Evolutionary conservation across 2,888 invertebrate genomes (phyloP), one percentile per base, ranked within the genome.

Genomic region (Erebia palarica): DNA sequence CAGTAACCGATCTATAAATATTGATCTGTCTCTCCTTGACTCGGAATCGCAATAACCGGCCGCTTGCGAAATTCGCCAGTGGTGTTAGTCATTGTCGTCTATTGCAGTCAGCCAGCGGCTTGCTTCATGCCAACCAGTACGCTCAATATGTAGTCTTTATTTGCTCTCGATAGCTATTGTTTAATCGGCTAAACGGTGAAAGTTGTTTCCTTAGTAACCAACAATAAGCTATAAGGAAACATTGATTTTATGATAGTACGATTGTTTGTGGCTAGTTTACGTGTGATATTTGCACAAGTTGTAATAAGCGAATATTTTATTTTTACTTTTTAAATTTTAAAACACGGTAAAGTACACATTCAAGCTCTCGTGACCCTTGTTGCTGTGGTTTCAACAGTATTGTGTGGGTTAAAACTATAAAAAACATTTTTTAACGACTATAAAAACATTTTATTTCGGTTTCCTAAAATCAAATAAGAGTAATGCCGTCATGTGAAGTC

Each of bases 71-170:
- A 92, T 82, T 83, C 82, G 86, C 84, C 83, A 84, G 82, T 78
- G 82, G 81, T 84, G 84, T 89, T 88, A 89, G 84, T 89, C 88
- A 90, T 88, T 90, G 91, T 91, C 87, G 85, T 83, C 83, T 85
- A 85, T 86, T 87, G 88, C 87, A 87, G 84, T 58, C 57, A 58
- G 21, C 81, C 80, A 78, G 72, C 75, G 51, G 71, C 76, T 77
- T 77, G 77, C 79, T 71, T 79, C 78, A 75, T 70, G 68, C 65
- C 69, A 68, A 63, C 69, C 73, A 72, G 60, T 57, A 67, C 65
- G 69, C 69, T 72, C 73, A 69, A 72, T 69, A 67, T 68, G 67
- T 71, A 69, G 61, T 53, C 61, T 71, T 71, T 73, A 76, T 72
- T 73, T 71, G 68, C 61, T 69, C 65, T 71, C 59, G 44, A 64